phyloP scores from a whole-genome alignment of 2,797 vertebrate species.

The Dendrocincla fuliginosa region DNA sequence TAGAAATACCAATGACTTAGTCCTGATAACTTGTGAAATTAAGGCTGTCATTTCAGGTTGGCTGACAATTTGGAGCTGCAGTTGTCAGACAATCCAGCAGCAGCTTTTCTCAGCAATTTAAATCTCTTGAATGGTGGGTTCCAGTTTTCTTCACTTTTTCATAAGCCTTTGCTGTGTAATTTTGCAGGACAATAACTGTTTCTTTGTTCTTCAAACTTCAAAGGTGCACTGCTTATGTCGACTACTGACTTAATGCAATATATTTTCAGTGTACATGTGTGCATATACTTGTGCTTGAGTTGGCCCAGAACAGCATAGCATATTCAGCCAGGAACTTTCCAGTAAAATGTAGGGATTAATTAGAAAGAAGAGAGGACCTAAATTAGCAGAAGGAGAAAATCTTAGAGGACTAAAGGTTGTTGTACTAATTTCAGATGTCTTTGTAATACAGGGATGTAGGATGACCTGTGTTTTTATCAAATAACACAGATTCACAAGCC shows the following conservation, averaged over 20 bases:
- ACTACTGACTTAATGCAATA: not conserved
- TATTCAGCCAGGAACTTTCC: not conserved
- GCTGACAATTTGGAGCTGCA: slow-evolving; percentile 29
- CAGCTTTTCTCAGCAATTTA: slow-evolving; percentile 49
- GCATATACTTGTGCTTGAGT: not conserved
- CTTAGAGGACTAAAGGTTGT: not conserved
- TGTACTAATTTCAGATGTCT: not conserved
- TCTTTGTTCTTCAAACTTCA: not conserved
- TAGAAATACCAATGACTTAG: not conserved
- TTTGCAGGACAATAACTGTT: not conserved
- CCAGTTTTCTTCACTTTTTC: not conserved
- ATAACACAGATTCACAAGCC: not conserved
- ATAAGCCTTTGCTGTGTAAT: not conserved
- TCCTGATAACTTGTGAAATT: not conserved
- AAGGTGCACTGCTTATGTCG: not conserved
- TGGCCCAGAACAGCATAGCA: not conserved
- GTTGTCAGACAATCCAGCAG: not conserved
- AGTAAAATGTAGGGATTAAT: not conserved
- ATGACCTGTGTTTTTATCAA: not conserved
- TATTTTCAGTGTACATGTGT: not conserved
- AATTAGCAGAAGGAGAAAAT: not conserved
- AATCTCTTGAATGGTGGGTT: slow-evolving; percentile 46
- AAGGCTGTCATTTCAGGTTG: slow-evolving; percentile 52
- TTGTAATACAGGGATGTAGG: not conserved
- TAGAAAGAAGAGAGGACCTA: not conserved